Percentiles rank a stretch among this genome's conserved stretches.
Evolutionary conservation across 2,888 invertebrate species (phyloP).

Genomic region (Elaeidobius kamerunicus): DNA sequence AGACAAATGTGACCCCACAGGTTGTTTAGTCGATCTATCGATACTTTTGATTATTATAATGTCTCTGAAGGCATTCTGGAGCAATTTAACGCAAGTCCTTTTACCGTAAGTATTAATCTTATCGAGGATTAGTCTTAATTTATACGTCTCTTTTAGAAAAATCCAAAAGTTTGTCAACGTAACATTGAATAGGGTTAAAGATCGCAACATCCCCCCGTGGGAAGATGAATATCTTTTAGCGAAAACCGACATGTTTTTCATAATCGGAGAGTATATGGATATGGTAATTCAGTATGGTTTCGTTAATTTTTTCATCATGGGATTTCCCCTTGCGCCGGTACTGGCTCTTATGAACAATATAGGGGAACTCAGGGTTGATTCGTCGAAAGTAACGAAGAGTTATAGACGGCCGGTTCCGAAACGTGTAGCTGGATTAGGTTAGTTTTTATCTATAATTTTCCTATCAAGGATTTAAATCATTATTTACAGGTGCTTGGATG

Average conservation of each 20-base stretch:
- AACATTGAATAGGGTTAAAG: not conserved
- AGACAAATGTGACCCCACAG: conserved; percentile 52
- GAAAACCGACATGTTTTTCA: conserved; percentile 40
- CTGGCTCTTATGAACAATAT: conserved; percentile 63
- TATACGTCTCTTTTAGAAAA: conserved; percentile 8
- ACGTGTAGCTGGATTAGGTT: conserved; percentile 24
- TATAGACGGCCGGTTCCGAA: conserved; percentile 40
- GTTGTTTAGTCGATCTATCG: conserved; percentile 57
- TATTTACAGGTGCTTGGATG: conserved; percentile 40
- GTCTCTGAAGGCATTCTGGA: conserved; percentile 54
- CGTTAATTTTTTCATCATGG: conserved; percentile 63
- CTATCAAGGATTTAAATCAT: conserved; percentile 4
- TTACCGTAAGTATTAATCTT: conserved; percentile 55
- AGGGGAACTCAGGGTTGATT: conserved; percentile 53
- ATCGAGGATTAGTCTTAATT: not conserved
- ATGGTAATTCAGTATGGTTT: conserved; percentile 64
- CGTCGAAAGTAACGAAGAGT: conserved; percentile 37
- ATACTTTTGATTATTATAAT: conserved; percentile 57
- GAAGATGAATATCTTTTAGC: conserved; percentile 46
- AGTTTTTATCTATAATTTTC: not conserved
- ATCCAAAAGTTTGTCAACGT: conserved; percentile 3
- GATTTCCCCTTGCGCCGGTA: conserved; percentile 64
- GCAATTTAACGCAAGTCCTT: conserved; percentile 31
- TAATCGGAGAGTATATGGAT: conserved; percentile 44
- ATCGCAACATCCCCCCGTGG: conserved; percentile 37